Percentiles rank a stretch among this genome's conserved stretches.
These are phyloP conservation scores for Lepidurus couesii DNA, from an alignment of 1,140 invertebrate genomes.

Conservation along the genomic window DNA sequence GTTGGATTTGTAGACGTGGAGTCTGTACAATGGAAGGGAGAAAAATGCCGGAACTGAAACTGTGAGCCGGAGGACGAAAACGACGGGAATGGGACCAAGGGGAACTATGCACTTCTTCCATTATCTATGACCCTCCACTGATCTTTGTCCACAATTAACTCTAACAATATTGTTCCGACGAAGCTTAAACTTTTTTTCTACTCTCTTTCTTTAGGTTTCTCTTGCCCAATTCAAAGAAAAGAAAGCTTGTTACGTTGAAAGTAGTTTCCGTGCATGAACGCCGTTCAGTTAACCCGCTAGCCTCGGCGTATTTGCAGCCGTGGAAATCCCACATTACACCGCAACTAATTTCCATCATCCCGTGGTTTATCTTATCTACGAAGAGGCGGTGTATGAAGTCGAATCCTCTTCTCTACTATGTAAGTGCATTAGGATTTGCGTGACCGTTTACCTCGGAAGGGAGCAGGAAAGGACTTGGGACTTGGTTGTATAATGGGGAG, in stretches of 20 bases:
- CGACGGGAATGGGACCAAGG: neutral
- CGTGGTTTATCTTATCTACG: too few species aligned
- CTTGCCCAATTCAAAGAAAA: neutral
- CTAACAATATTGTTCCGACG: neutral
- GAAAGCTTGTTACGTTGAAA: neutral
- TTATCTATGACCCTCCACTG: conserved; percentile 2
- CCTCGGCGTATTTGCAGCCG: neutral
- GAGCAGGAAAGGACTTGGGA: neutral
- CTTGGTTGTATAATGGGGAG: neutral
- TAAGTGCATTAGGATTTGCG: neutral
- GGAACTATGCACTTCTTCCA: neutral
- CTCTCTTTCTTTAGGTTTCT: neutral
- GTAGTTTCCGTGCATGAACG: neutral
- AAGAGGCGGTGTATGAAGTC: too few species aligned
- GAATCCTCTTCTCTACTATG: too few species aligned
- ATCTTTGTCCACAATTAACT: conserved; percentile 6
- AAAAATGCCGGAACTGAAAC: neutral
- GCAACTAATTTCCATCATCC: too few species aligned
- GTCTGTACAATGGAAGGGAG: neutral
- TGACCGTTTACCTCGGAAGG: conserved; percentile 1
- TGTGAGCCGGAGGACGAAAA: neutral
- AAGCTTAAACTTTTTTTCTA: neutral
- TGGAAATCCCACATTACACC: neutral
- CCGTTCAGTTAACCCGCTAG: neutral
- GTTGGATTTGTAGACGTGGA: neutral